Percentiles rank a stretch among this genome's conserved stretches.
These are phyloP conservation scores for Acromyrmex heyeri DNA, from an alignment of 1,140 invertebrate species.

Conservation along the genomic window DNA sequence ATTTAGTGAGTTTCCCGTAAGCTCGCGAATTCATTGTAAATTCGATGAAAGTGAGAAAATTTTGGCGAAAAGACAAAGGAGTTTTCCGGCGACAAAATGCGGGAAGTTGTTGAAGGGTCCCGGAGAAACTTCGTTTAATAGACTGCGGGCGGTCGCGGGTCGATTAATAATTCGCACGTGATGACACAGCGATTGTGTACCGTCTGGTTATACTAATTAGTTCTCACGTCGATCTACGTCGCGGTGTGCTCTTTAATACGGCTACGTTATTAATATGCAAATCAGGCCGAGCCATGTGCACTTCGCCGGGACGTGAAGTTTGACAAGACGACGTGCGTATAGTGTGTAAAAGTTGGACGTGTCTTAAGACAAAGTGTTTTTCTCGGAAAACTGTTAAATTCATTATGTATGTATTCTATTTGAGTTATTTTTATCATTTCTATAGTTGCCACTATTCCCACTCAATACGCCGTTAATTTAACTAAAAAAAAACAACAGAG, in stretches of 20 bases:
- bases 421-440: too few species aligned
- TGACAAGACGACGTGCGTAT: background rate
- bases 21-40: background rate
- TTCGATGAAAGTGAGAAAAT: background rate
- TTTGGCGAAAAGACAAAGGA: background rate
- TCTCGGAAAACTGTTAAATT: background rate
- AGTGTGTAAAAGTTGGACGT: background rate
- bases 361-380: background rate
- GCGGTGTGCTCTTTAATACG: slow-evolving; percentile 29
- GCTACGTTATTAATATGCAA: slow-evolving; percentile 50
- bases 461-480: too few species aligned
- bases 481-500: too few species aligned
- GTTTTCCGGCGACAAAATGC: slow-evolving; percentile 15
- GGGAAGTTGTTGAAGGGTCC: background rate
- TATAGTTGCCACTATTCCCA: too few species aligned
- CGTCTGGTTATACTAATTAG: slow-evolving; percentile 59
- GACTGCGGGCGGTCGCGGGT: slow-evolving; percentile 3
- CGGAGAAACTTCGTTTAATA: slow-evolving; percentile 37
- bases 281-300: slow-evolving; percentile 18
- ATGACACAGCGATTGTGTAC: slow-evolving; percentile 53
- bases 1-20: background rate
- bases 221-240: background rate
- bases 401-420: too few species aligned
- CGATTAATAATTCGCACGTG: slow-evolving; percentile 46
- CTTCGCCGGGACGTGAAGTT: slow-evolving; percentile 5